phyloP scores from a whole-genome alignment of 1,140 invertebrate genomes.

The Drosophila aff. region DNA sequence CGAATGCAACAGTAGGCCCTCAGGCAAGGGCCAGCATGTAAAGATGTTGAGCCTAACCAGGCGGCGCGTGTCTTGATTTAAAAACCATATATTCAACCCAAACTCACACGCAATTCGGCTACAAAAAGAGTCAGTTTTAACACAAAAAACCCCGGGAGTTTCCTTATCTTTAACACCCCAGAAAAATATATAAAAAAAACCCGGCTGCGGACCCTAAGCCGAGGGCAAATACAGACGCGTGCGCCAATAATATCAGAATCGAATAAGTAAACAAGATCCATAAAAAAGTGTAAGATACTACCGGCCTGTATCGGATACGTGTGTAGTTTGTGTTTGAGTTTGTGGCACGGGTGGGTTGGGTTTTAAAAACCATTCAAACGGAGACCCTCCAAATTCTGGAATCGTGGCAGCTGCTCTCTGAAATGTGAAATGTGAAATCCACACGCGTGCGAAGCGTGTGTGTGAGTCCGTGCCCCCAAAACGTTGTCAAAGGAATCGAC shows the following conservation, averaged over 20 bases:
- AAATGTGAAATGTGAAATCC: conserved; percentile 62
- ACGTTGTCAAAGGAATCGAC: conserved; percentile 43
- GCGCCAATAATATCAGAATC: conserved; percentile 77
- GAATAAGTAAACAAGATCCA: conserved; percentile 75
- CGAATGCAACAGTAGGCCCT: conserved; percentile 5
- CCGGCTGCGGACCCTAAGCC: conserved; percentile 49
- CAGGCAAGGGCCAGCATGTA: conserved; percentile 29
- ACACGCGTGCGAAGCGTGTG: conserved; percentile 72
- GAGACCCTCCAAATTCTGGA: conserved; percentile 29
- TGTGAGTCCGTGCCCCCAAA: conserved; percentile 52
- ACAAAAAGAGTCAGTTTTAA: conserved; percentile 53
- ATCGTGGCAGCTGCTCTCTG: conserved; percentile 63
- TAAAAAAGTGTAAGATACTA: conserved; percentile 59
- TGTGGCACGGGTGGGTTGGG: conserved; percentile 35
- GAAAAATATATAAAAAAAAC: conserved; percentile 26
- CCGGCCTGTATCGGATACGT: conserved; percentile 9
- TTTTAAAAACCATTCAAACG: conserved; percentile 50
- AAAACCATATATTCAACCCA: conserved; percentile 58
- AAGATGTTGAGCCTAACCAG: conserved; percentile 8
- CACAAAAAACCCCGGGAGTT: conserved; percentile 28
- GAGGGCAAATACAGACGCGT: conserved; percentile 60
- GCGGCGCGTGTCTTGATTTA: conserved; percentile 71
- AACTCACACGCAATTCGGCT: conserved; percentile 22
- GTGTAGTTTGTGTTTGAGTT: conserved; percentile 44
- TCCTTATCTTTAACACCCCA: conserved; percentile 57